Conservation (phyloP, 2,888 invertebrate species). For the Callinectes sapidus region DNA sequence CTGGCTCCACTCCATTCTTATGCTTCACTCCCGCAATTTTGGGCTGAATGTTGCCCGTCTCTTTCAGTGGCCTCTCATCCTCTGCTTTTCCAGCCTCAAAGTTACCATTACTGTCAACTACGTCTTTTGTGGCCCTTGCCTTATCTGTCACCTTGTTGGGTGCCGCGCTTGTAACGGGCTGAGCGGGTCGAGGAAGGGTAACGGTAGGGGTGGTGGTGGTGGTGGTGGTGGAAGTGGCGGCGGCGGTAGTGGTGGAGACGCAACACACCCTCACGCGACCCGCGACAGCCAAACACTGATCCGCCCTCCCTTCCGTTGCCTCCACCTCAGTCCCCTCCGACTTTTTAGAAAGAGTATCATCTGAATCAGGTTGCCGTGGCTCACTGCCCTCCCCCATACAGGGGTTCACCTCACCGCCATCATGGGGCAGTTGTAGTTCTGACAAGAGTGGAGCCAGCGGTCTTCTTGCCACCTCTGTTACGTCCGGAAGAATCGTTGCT, state of each 20-base stretch:
- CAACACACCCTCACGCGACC: slow-evolving; percentile 44
- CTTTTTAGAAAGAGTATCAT: slow-evolving; percentile 54
- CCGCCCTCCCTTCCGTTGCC: slow-evolving; percentile 45
- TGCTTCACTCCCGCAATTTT: not conserved
- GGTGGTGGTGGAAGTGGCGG: not conserved
- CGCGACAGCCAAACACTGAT: slow-evolving; percentile 47
- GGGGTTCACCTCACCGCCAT: slow-evolving; percentile 42
- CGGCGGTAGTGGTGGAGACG: not conserved
- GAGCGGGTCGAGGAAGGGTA: not conserved
- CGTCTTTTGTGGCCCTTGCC: not conserved
- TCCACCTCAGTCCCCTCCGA: slow-evolving; percentile 48
- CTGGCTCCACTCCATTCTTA: not conserved
- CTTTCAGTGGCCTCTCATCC: not conserved
- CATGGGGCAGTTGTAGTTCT: not conserved
- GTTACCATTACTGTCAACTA: not conserved
- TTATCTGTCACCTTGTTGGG: not conserved
- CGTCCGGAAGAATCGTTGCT: not conserved
- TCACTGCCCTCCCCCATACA: slow-evolving; percentile 52
- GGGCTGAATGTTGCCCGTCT: not conserved
- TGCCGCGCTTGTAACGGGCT: not conserved
- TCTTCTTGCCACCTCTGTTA: not conserved
- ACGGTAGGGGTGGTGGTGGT: not conserved
- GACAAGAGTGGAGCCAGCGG: not conserved
- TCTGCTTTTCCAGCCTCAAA: slow-evolving; percentile 8
- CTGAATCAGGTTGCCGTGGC: slow-evolving; percentile 57